phyloP scores from a whole-genome alignment of 2,888 invertebrate genomes.

The Platycheirus albimanus region DNA sequence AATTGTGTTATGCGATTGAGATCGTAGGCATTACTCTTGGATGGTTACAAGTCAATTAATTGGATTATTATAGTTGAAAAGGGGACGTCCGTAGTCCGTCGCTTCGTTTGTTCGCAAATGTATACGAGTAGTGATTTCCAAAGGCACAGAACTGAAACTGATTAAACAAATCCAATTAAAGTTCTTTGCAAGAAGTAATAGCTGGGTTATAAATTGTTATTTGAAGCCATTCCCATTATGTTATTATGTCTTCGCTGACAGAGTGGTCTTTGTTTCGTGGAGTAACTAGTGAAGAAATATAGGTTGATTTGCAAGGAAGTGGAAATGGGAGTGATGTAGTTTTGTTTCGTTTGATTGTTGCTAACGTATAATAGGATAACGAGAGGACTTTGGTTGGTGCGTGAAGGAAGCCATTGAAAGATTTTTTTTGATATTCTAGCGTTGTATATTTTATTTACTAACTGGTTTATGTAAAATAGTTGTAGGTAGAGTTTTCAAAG shows the following conservation, averaged over 20 bases:
- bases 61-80: slow-evolving; percentile 50
- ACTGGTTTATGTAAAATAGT: no score
- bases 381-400: not conserved
- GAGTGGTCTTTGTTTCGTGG: not conserved
- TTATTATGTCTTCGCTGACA: not conserved
- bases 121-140: slow-evolving; percentile 22
- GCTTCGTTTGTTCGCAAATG: no score
- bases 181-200: slow-evolving; percentile 20
- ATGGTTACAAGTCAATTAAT: slow-evolving; percentile 65
- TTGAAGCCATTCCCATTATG: slow-evolving; percentile 27
- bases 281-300: not conserved
- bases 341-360: no score
- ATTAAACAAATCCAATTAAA: slow-evolving; percentile 60
- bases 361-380: not conserved
- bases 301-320: not conserved
- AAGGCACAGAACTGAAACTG: slow-evolving; percentile 39
- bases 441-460: no score
- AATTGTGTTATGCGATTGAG: slow-evolving; percentile 43
- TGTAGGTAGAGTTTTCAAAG: no score
- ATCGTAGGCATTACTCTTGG: slow-evolving; percentile 58
- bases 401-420: not conserved
- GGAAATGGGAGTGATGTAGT: not conserved
- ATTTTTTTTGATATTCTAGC: no score
- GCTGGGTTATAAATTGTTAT: slow-evolving; percentile 27
- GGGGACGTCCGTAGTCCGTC: no score